phyloP scores from a whole-genome alignment of 2,113 vertebrate genomes.

The Rhinichthys klamathensis region DNA sequence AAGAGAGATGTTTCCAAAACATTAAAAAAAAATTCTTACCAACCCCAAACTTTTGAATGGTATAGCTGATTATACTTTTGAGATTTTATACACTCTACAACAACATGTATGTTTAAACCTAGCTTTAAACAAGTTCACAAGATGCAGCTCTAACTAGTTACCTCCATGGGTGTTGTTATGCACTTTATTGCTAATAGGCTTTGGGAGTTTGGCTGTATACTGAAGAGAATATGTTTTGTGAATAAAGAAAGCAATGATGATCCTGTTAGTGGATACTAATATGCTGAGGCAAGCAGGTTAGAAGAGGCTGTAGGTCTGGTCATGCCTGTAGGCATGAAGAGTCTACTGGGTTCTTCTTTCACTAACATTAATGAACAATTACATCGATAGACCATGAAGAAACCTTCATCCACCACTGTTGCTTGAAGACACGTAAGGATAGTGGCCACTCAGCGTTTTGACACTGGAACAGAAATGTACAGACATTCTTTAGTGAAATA shows the following conservation, averaged over 20 bases:
- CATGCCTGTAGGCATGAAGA: constrained; percentile 13
- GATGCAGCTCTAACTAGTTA: background rate
- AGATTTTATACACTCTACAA: too few species aligned
- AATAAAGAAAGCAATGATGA: background rate
- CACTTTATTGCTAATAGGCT: background rate
- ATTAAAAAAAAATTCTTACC: too few species aligned
- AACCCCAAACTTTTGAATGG: too few species aligned
- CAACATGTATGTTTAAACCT: too few species aligned
- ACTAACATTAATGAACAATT: constrained; percentile 1
- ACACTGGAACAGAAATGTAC: background rate
- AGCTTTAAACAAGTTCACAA: too few species aligned
- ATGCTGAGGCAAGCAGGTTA: constrained; percentile 18
- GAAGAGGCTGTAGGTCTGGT: background rate
- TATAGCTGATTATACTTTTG: too few species aligned
- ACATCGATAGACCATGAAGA: background rate
- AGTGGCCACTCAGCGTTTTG: constrained; percentile 21
- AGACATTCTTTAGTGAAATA: constrained; percentile 15
- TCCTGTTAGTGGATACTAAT: background rate
- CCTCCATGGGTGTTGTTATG: background rate
- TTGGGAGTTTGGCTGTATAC: constrained; percentile 6
- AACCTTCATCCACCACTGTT: constrained; percentile 7
- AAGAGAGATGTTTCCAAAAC: too few species aligned
- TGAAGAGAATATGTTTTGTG: background rate
- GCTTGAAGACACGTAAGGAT: background rate
- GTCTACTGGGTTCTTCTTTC: background rate